Evolutionary conservation across 1,140 invertebrate genomes (phyloP).

Genomic region (Drosophila orena): DNA sequence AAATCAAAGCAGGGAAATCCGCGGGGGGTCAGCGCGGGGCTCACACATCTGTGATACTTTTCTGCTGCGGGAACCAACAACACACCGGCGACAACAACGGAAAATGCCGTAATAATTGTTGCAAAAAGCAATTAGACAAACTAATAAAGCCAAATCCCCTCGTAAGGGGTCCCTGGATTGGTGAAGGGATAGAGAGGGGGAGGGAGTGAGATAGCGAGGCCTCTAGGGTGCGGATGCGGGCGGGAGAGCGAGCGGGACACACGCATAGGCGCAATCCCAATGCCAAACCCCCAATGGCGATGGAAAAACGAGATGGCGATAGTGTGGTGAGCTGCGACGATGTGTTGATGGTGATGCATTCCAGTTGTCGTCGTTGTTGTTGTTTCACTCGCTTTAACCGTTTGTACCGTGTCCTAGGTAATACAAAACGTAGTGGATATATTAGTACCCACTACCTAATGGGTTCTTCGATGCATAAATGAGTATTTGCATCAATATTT

Average conservation of each 20-base stretch:
- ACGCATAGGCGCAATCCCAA: conserved; percentile 67
- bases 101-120: conserved; percentile 76
- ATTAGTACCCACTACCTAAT: not conserved
- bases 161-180: conserved; percentile 43
- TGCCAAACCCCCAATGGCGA: conserved; percentile 79
- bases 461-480: not conserved
- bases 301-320: conserved; percentile 65
- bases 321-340: conserved; percentile 23
- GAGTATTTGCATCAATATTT: too few species aligned
- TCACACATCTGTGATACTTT: conserved; percentile 76
- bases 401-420: too few species aligned
- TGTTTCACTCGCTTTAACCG: conserved; percentile 24
- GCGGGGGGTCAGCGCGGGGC: conserved; percentile 50
- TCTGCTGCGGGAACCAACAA: conserved; percentile 42
- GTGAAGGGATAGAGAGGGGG: too few species aligned
- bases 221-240: conserved; percentile 25
- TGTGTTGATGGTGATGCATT: conserved; percentile 29
- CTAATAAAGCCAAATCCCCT: conserved; percentile 76
- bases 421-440: not conserved
- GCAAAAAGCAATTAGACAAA: conserved; percentile 82
- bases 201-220: conserved; percentile 12
- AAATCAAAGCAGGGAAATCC: conserved; percentile 57
- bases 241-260: conserved; percentile 29
- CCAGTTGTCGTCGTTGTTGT: conserved; percentile 19
- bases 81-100: conserved; percentile 31